Evolutionary conservation across 2,797 vertebrate genomes (phyloP).

Genomic region (Gymnocypris eckloni): DNA sequence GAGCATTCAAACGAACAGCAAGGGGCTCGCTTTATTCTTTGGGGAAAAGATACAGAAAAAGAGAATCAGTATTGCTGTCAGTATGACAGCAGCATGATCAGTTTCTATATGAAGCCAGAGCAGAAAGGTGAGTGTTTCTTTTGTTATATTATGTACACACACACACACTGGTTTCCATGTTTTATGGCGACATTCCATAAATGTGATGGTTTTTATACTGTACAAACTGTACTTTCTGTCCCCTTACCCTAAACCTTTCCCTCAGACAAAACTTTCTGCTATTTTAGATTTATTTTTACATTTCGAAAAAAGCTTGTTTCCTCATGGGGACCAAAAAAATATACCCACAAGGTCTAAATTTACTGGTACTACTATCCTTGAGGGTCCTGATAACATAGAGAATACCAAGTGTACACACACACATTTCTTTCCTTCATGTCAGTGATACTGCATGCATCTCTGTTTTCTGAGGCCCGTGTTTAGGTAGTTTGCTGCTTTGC

Average conservation of each 20-base stretch:
- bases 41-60: background rate
- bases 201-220: background rate
- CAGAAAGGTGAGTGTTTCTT: constrained; percentile 34
- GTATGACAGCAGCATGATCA: constrained; percentile 56
- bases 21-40: constrained; percentile 45
- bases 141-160: background rate
- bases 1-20: background rate
- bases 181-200: background rate
- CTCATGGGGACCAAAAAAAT: background rate
- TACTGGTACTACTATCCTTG: background rate
- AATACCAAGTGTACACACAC: too few species aligned
- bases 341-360: background rate
- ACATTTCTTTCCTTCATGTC: background rate
- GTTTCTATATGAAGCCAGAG: constrained; percentile 31
- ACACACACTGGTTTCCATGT: background rate
- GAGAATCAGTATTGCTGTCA: constrained; percentile 59
- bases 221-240: background rate
- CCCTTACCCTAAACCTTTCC: background rate
- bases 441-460: background rate
- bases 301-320: background rate
- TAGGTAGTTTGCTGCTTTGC: background rate
- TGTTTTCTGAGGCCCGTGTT: background rate
- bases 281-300: background rate
- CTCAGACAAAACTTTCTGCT: too few species aligned
- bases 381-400: too few species aligned